Evolutionary conservation across 1,140 invertebrate genomes (phyloP), one percentile per base, ranked within the genome.

Genomic region (Heliconius hewitsoni): DNA sequence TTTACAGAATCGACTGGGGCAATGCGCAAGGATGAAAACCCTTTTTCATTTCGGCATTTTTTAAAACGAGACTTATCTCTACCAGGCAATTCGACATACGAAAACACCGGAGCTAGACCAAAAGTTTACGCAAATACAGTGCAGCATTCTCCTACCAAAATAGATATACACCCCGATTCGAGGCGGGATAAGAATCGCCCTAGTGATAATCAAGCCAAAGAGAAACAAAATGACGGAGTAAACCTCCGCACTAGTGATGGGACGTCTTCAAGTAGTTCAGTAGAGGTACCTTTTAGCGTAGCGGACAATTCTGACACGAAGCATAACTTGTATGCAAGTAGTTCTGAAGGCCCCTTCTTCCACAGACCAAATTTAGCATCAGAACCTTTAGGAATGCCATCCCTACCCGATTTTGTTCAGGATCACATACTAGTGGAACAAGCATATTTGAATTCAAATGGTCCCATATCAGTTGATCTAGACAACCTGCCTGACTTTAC

Each of bases 1-100:
- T 79, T 93, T 90, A 78, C 91, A 95, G 95, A 94, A 85, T 89
- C 89, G 27, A 91, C 90, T 79, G 94, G 95, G 18, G 86, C 90
- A 11, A 89, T 94, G 57, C 95, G 95, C 74, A 95, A 96, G 84
- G 96, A 97, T 84, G 97, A 97, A 73, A 97, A 97, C 90, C 96
- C 96, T 3, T 97, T 98, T 90, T 98, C 97, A 55, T 97, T 98
- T 87, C 97, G 97, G 89, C 97, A 97, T 88, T 98, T 98, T 89
- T 88, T 98, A 83, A 96, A 96, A 83, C 91, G 95, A 77, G 96
- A 96, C 78, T 83, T 95, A 34, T 95, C 94, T 66, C 83, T 95
- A 80, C 94, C 94, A 77, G 93, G 94, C 52, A 93, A 92, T 82
- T 91, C 91, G 1, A 94, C 93, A 8, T 95, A 94, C 82, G 94